A percentile compares a stretch with the other conserved stretches of the same genome.
These are phyloP conservation scores for Catonia carolina DNA, from an alignment of 2,888 invertebrate genomes.

Conservation along the genomic window DNA sequence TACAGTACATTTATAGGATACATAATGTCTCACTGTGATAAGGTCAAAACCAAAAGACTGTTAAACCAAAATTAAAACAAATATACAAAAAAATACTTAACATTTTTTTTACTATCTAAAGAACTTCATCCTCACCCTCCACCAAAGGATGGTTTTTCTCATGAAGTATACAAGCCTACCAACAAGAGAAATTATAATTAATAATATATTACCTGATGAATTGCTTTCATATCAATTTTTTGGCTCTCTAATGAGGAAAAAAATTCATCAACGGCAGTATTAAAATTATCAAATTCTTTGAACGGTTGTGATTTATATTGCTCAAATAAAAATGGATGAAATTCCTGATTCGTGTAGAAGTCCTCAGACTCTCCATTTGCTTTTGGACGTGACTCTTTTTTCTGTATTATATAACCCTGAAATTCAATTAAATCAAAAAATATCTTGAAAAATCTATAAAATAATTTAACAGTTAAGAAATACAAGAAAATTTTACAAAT, in stretches of 20 bases:
- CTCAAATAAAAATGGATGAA: slow-evolving; percentile 79
- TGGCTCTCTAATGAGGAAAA: slow-evolving; percentile 91
- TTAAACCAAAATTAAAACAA: too few relatives aligned
- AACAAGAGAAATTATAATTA: too few relatives aligned
- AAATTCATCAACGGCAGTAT: slow-evolving; percentile 90
- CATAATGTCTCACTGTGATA: too few relatives aligned
- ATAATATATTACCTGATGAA: slow-evolving; percentile 46
- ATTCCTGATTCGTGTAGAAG: slow-evolving; percentile 80
- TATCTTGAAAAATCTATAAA: background rate
- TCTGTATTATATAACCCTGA: slow-evolving; percentile 78
- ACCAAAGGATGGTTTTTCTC: too few relatives aligned
- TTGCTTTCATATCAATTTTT: slow-evolving; percentile 80
- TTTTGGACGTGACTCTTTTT: slow-evolving; percentile 63
- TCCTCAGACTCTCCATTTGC: slow-evolving; percentile 46
- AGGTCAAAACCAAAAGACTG: too few relatives aligned
- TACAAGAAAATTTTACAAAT: background rate
- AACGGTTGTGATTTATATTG: slow-evolving; percentile 59
- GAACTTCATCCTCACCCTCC: too few relatives aligned
- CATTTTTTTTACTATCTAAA: too few relatives aligned
- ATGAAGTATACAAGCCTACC: too few relatives aligned
- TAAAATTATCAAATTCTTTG: slow-evolving; percentile 67
- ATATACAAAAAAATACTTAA: too few relatives aligned
- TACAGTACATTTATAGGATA: too few relatives aligned
- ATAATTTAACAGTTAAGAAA: too few relatives aligned
- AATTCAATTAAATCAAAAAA: slow-evolving; percentile 1